phyloP scores from a whole-genome alignment of 2,113 vertebrate species.

The Sylvia atricapilla region DNA sequence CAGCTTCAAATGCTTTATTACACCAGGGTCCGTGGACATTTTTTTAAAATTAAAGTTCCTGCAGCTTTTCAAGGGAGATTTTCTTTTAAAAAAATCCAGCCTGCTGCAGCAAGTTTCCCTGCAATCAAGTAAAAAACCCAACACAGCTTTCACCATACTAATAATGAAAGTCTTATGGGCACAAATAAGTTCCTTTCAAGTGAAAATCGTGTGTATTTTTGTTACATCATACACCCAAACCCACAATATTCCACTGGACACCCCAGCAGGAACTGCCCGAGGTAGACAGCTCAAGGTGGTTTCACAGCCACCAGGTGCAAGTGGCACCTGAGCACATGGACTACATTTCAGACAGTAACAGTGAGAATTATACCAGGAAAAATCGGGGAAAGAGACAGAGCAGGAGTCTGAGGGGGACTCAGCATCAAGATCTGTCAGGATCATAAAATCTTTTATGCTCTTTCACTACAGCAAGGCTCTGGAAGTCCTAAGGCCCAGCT shows the following conservation, averaged over 20 bases:
- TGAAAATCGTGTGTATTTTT: not conserved
- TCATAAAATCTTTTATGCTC: too few species aligned
- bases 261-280: not conserved
- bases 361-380: not conserved
- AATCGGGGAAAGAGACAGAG: too few species aligned
- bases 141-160: not conserved
- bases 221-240: not conserved
- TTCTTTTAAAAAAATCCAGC: not conserved
- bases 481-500: not conserved
- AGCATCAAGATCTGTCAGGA: not conserved
- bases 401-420: not conserved
- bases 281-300: not conserved
- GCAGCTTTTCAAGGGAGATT: not conserved
- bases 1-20: constrained; percentile 18
- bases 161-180: not conserved
- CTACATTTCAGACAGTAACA: not conserved
- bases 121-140: not conserved
- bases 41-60: not conserved
- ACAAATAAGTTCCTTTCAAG: not conserved
- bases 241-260: not conserved
- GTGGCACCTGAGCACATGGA: not conserved
- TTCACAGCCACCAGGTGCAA: not conserved
- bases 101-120: not conserved
- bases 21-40: not conserved
- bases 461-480: not conserved